Percentiles rank a stretch among this genome's conserved stretches.
Conservation (phyloP, 2,797 vertebrate genomes). For the Toxotes lorentzi region DNA sequence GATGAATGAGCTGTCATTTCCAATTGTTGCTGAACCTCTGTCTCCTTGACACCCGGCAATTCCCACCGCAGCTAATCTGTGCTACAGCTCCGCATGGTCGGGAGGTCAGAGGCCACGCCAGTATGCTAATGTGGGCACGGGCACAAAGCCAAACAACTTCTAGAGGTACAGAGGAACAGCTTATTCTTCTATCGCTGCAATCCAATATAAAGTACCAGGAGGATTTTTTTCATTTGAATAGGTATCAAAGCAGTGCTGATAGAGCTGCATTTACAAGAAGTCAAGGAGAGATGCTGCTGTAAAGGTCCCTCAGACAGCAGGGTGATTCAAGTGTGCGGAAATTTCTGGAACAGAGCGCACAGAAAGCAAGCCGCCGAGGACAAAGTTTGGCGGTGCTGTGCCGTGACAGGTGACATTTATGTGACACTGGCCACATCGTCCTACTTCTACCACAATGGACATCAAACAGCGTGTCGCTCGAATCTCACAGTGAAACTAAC, state of each 20-base stretch:
- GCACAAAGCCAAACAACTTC: neutral
- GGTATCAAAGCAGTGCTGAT: neutral
- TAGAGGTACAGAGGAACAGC: neutral
- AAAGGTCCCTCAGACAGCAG: conserved; percentile 5
- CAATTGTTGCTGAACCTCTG: conserved; percentile 78
- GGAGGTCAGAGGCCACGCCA: conserved; percentile 60
- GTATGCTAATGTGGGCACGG: conserved; percentile 44
- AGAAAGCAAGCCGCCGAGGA: conserved; percentile 26
- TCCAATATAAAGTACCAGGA: conserved; percentile 3
- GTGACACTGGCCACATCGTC: conserved; percentile 2
- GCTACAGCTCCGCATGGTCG: conserved; percentile 24
- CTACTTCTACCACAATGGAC: conserved; percentile 28
- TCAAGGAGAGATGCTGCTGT: conserved; percentile 11
- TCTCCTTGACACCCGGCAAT: conserved; percentile 72
- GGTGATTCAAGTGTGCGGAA: conserved; percentile 8
- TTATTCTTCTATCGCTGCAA: conserved; percentile 11
- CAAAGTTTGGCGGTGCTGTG: conserved; percentile 9
- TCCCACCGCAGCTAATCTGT: conserved; percentile 48
- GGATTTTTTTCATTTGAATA: neutral
- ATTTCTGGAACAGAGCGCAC: conserved; percentile 1
- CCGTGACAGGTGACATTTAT: conserved; percentile 58
- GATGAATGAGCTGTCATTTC: conserved; percentile 87
- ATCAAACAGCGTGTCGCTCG: conserved; percentile 16
- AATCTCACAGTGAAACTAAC: conserved; percentile 10
- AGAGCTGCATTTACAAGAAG: conserved; percentile 1